These are phyloP conservation scores for Ptilorrhoa leucosticta DNA, from an alignment of 2,113 vertebrate species.

Conservation along the genomic window DNA sequence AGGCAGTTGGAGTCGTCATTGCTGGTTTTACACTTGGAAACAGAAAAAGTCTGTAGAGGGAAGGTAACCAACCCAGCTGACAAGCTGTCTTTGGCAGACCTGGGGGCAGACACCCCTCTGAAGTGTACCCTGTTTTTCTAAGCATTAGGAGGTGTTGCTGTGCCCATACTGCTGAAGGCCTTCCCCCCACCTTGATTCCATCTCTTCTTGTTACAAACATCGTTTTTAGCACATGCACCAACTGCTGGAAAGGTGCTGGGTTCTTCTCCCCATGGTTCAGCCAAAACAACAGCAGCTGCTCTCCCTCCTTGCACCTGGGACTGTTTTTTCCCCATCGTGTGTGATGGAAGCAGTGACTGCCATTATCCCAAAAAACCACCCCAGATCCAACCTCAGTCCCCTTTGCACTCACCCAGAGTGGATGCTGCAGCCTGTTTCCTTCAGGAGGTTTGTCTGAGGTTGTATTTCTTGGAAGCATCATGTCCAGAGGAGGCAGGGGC, in stretches of 20 bases:
- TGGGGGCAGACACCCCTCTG: neutral
- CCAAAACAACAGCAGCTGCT: neutral
- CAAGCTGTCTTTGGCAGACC: neutral
- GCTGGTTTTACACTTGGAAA: neutral
- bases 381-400: neutral
- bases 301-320: neutral
- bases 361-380: accelerated
- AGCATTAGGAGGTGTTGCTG: neutral
- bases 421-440: neutral
- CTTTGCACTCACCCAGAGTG: neutral
- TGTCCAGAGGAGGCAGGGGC: neutral
- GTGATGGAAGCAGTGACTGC: neutral
- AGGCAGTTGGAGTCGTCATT: neutral
- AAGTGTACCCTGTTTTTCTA: neutral
- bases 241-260: neutral
- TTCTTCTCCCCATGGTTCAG: neutral
- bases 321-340: neutral
- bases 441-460: neutral
- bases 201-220: neutral
- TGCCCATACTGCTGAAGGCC: neutral
- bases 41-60: neutral
- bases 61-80: neutral
- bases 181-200: neutral
- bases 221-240: neutral
- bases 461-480: neutral